Evolutionary conservation across 1,140 invertebrate genomes (phyloP), one percentile per base, ranked within the genome.

Genomic region (Capitella teleta): DNA sequence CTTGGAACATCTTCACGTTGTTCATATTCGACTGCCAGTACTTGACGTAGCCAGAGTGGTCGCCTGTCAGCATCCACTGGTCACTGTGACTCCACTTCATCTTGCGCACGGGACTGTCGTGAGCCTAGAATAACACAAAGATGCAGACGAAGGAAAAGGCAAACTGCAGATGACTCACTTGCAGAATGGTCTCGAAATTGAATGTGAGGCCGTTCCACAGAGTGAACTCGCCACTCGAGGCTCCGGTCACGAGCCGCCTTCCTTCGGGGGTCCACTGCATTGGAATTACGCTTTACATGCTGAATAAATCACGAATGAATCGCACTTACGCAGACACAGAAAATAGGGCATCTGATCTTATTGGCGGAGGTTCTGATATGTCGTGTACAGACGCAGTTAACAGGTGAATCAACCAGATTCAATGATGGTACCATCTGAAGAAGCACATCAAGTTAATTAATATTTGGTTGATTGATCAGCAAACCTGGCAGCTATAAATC

Each of bases 21-120:
- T 99, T 99, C 95, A 99, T 99, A 75, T 99, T 99, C 57, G 91
- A 93, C 78, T 99, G 96, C 96, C 96, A 99, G 76, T 99, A 99
- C 67, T 99, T 99, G 37, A 99, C 90, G 68, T 90, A 98, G 28
- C 96, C 96, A 40, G 85, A 84, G 68, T 98, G 92, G 76, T 99
- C 96, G 10, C 89, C 96, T 0, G 95, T 98, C 36, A 99, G 86
- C 91, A 99, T 95, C 96, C 96, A 99, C 57, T 86, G 84, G 75
- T 98, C 94, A 67, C 93, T 96, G 68, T 97, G 89, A 30, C 92
- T 97, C 96, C 96, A 99, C 12, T 93, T 86, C 94, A 99, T 98
- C 18, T 92, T 91, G 49, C 96, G 78, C 5, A 99, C 93, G 6
- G 94, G 87, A 51, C 86, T 87, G 68, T 98, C 95, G 70, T 99